These are phyloP conservation scores for Etheostoma cragini DNA, from an alignment of 2,113 vertebrate species.

Conservation along the genomic window DNA sequence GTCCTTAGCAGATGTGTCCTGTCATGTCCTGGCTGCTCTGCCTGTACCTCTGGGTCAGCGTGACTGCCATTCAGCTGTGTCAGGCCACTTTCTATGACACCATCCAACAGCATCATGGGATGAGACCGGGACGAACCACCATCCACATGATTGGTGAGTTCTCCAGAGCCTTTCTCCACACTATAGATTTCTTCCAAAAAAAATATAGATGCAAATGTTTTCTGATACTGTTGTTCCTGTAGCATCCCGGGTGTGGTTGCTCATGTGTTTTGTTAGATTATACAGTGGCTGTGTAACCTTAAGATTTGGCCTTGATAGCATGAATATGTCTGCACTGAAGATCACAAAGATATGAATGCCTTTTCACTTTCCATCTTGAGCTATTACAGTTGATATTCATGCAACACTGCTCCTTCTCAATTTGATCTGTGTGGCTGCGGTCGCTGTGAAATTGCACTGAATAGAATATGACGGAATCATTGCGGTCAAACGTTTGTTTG, in stretches of 20 bases:
- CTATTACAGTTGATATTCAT: constrained; percentile 74
- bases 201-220: neutral
- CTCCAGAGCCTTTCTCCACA: neutral
- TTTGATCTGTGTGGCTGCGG: constrained; percentile 65
- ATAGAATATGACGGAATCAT: constrained; percentile 64
- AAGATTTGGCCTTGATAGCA: constrained; percentile 46
- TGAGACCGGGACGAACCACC: constrained; percentile 90
- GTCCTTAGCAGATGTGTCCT: constrained; percentile 90
- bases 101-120: constrained; percentile 92
- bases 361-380: constrained; percentile 60
- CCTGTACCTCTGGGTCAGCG: constrained; percentile 92
- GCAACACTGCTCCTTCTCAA: constrained; percentile 66
- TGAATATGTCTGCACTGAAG: constrained; percentile 30
- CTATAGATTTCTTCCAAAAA: neutral
- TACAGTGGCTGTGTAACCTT: constrained; percentile 53
- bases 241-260: constrained; percentile 18
- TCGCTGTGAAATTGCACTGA: constrained; percentile 69
- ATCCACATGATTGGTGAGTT: constrained; percentile 83
- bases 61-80: constrained; percentile 91
- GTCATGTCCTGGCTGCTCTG: constrained; percentile 97
- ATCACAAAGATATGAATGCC: constrained; percentile 50
- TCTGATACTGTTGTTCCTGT: neutral
- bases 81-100: constrained; percentile 94
- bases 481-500: constrained; percentile 66
- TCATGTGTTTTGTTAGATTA: constrained; percentile 43